Evolutionary conservation across 2,113 vertebrate species (phyloP).

Genomic region (Brienomyrus longianalis): DNA sequence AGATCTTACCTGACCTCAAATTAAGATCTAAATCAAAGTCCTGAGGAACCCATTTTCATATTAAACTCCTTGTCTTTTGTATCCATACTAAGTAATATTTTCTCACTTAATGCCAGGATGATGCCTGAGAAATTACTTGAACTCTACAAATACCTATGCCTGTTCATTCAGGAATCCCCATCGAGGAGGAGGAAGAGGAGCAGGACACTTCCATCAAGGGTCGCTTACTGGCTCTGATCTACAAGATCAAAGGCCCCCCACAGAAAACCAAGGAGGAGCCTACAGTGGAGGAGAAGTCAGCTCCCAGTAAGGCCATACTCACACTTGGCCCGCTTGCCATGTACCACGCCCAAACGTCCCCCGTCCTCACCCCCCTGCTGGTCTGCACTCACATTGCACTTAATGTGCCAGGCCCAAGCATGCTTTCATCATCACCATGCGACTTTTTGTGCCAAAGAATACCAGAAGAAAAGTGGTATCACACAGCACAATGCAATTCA

Average conservation of each 20-base stretch:
- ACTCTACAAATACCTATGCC: conserved; percentile 22
- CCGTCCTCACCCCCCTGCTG: not conserved
- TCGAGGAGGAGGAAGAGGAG: conserved; percentile 80
- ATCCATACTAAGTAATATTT: not conserved
- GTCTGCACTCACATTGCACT: not conserved
- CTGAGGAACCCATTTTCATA: not conserved
- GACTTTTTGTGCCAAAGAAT: not conserved
- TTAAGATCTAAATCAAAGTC: not conserved
- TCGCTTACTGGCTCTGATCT: conserved; percentile 75
- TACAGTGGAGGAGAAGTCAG: conserved; percentile 64
- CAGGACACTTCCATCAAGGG: conserved; percentile 77
- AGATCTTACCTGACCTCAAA: not conserved
- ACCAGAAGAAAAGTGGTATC: not conserved
- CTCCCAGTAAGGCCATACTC: conserved; percentile 75
- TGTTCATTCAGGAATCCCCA: conserved; percentile 74
- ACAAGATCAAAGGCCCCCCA: conserved; percentile 82
- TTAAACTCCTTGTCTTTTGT: not conserved
- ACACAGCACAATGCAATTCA: not conserved
- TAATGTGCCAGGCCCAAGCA: not conserved
- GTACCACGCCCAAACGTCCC: not conserved
- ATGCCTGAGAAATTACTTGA: not conserved
- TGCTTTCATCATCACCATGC: not conserved
- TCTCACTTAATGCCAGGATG: not conserved
- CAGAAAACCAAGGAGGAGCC: conserved; percentile 69
- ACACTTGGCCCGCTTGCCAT: not conserved